Conservation (phyloP, 2,113 vertebrate species). For the Lycocorax pyrrhopterus region DNA sequence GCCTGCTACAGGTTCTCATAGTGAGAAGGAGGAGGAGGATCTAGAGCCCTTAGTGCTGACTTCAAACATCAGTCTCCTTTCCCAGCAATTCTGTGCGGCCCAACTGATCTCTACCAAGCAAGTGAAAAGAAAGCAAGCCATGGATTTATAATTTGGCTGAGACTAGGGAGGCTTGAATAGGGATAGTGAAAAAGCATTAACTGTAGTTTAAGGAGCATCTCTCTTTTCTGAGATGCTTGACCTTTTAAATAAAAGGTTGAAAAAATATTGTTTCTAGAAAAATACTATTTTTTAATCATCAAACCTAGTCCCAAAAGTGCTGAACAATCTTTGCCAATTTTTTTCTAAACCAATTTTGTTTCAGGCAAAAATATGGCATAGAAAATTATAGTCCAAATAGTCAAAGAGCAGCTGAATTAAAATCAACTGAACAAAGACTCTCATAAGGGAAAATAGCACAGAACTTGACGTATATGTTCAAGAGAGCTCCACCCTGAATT, state of each 20-base stretch:
- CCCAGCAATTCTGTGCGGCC: neutral
- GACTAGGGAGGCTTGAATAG: neutral
- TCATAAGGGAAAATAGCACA: neutral
- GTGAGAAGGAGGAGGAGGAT: neutral
- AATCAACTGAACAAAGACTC: neutral
- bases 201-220: neutral
- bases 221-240: neutral
- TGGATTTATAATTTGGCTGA: neutral
- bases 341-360: neutral
- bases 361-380: neutral
- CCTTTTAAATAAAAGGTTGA: neutral
- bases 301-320: neutral
- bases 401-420: neutral
- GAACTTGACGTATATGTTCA: neutral
- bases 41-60: neutral
- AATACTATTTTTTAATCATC: neutral
- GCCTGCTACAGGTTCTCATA: neutral
- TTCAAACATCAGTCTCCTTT: neutral
- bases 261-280: neutral
- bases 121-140: neutral
- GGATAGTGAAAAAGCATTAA: neutral
- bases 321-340: neutral
- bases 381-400: neutral
- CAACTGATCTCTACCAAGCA: neutral
- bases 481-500: neutral